phyloP scores from a whole-genome alignment of 2,888 invertebrate species.

The Ceriagrion tenellum region DNA sequence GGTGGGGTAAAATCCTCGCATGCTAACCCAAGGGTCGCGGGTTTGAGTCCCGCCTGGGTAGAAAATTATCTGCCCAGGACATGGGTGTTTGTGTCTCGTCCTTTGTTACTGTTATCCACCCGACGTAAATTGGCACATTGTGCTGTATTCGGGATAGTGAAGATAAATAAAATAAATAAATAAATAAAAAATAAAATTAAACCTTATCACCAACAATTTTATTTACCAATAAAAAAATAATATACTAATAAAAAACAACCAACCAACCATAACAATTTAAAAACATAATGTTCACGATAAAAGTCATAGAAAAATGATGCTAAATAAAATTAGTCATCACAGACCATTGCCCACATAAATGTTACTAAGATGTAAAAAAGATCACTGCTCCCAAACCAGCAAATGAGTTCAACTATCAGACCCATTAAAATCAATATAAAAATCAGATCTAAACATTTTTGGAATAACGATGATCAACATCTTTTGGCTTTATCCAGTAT shows the following conservation, averaged over 20 bases:
- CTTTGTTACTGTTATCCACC: no score
- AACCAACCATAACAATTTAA: not conserved
- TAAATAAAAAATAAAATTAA: no score
- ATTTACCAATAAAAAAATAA: slow-evolving; percentile 20
- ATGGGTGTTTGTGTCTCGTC: no score
- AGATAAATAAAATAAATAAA: no score
- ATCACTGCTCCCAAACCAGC: not conserved
- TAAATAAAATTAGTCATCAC: not conserved
- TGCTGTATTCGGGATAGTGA: no score
- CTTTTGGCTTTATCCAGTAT: not conserved
- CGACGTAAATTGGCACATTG: no score
- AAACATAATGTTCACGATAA: not conserved
- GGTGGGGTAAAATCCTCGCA: no score
- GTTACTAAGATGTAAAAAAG: not conserved
- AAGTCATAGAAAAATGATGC: slow-evolving; percentile 4
- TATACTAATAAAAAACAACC: not conserved
- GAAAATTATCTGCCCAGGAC: no score
- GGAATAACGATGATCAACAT: not conserved
- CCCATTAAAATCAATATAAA: not conserved
- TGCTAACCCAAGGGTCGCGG: no score
- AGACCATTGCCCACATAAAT: not conserved
- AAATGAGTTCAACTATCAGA: not conserved
- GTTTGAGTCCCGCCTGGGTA: no score
- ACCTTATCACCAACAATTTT: not conserved
- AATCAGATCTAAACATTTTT: slow-evolving; percentile 5